Evolutionary conservation across 2,888 invertebrate genomes (phyloP).

Genomic region (Hyles lineata): DNA sequence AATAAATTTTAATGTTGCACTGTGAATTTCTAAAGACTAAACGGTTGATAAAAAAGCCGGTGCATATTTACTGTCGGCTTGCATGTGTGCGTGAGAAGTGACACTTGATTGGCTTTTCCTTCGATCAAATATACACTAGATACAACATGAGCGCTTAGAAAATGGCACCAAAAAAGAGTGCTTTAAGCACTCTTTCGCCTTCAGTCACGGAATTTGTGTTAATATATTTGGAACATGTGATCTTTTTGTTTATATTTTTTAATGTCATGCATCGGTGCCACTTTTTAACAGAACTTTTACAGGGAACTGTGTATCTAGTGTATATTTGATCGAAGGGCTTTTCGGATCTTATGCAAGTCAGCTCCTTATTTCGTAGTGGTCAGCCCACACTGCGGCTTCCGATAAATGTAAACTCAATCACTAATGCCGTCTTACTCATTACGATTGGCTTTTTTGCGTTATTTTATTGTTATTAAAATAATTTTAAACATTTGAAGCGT

Average conservation of each 20-base stretch:
- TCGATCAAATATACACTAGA: too few relatives aligned
- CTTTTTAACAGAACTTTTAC: too few relatives aligned
- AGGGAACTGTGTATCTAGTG: too few relatives aligned
- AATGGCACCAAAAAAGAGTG: too few relatives aligned
- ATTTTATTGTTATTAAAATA: background rate
- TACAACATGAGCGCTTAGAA: too few relatives aligned
- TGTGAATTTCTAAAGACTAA: background rate
- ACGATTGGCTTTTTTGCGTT: background rate
- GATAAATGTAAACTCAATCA: background rate
- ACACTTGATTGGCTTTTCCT: conserved; percentile 1
- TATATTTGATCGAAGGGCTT: too few relatives aligned
- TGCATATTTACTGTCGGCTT: background rate
- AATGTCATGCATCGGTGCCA: too few relatives aligned
- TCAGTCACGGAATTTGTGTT: too few relatives aligned
- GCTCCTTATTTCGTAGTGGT: background rate
- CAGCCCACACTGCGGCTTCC: background rate
- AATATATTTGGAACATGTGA: too few relatives aligned
- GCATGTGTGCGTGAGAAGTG: background rate
- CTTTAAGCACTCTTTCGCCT: too few relatives aligned
- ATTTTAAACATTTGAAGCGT: background rate
- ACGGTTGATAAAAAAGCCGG: background rate
- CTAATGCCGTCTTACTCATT: background rate
- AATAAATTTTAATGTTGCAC: background rate
- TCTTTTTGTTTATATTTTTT: too few relatives aligned
- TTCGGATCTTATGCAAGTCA: background rate